Base-by-base conservation (phyloP, 2,888 invertebrate genomes). In the Nemotelus nigrinus region DNA sequence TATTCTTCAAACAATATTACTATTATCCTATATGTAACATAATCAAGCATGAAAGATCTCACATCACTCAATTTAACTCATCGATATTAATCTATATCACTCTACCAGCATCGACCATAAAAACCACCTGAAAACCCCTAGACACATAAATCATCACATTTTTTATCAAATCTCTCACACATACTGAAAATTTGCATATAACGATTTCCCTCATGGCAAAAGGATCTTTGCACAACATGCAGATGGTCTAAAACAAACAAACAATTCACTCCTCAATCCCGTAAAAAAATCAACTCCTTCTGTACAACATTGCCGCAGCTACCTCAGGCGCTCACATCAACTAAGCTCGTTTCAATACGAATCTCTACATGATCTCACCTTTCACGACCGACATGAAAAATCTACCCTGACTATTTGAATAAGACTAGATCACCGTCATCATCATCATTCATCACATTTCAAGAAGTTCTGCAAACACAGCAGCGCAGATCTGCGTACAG, bases 201-300 rank as follows among this genome's bases (percentile, higher is more conserved):
- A 79, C 78, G 80, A 75, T 79, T 76, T 79, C 63, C 63, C 63
- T 5, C 43, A 71, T 71, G 45, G 48, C 63, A 25, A 43, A 76
- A 45, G n/a, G 7, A 53, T 48, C 74, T 48, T 74, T 2, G 41
- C 63, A 41, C 48, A 3, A 43, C 55, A 70, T 50, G 76, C 80
- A 81, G 81, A 81, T 80, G 80, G 79, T 78, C 77, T 81, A 80
- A 81, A 81, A 81, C 80, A 81, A 81, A 81, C 80, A 81, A 80
- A 80, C 78, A 79, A 68, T 79, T 77, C 76, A 76, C 76, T 80
- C 78, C 77, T 76, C 67, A 53, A 64, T 64, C 47, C 67, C 48
- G 67, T 44, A 47, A 44, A n/a, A 41, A 67, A 67, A 7, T 67
- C n/a, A 67, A 6, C 7, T 25, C 2, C 67, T 25, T 45, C 45